Conservation (phyloP, 1,140 invertebrate species). For the Bursaphelenchus mucronatus region DNA sequence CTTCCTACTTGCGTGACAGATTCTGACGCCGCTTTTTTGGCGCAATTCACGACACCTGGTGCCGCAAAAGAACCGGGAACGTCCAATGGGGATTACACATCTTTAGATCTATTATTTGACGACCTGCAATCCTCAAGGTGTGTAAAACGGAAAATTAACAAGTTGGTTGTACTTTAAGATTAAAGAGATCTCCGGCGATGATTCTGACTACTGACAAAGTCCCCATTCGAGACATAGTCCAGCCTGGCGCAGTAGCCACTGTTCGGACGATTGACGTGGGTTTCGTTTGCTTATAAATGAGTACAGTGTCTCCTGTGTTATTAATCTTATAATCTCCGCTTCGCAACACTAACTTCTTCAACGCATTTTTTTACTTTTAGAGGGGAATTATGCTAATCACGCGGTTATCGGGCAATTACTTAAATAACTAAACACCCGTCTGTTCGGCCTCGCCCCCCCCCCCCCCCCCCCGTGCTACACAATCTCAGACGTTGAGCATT, state of each 20-base stretch:
- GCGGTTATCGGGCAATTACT: no score
- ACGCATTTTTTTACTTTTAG: no score
- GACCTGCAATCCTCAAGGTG: constrained; percentile 16
- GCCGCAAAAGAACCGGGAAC: constrained; percentile 1
- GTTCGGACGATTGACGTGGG: constrained; percentile 4
- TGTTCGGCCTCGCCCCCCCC: no score
- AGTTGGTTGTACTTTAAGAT: constrained; percentile 27
- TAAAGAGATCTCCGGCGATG: constrained; percentile 60
- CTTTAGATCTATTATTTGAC: constrained; percentile 22
- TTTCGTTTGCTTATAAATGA: background rate
- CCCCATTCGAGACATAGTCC: constrained; percentile 6
- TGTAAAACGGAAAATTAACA: constrained; percentile 19
- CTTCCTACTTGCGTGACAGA: constrained; percentile 1
- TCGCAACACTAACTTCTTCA: no score
- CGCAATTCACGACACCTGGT: constrained; percentile 14
- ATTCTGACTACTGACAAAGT: constrained; percentile 39
- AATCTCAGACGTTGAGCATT: no score
- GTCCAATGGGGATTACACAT: constrained; percentile 22
- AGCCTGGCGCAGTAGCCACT: constrained; percentile 1
- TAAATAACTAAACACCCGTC: no score
- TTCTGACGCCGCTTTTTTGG: constrained; percentile 26
- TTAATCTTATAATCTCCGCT: no score
- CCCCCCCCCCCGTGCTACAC: no score
- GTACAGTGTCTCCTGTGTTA: no score
- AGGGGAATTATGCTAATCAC: no score